Evolutionary conservation across 2,888 invertebrate genomes (phyloP).

Genomic region (Laothoe populi): DNA sequence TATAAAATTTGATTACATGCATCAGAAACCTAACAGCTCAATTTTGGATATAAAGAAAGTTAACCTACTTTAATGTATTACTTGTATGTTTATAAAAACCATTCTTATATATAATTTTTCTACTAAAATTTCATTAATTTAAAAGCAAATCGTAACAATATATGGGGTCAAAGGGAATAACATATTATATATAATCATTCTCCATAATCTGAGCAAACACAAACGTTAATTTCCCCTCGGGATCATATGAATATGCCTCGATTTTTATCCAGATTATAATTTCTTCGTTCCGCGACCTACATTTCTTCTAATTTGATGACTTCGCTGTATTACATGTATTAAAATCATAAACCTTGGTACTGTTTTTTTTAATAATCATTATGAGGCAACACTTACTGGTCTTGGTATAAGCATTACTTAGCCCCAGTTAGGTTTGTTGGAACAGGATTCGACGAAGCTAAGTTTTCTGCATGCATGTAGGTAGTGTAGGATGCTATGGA

Average conservation of each 20-base stretch:
- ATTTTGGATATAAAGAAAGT: too few relatives aligned
- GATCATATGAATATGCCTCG: not conserved
- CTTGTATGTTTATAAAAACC: not conserved
- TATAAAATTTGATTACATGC: too few relatives aligned
- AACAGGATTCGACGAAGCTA: too few relatives aligned
- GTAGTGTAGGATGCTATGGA: too few relatives aligned
- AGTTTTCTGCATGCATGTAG: too few relatives aligned
- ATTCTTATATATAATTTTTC: too few relatives aligned
- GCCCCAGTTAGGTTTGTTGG: too few relatives aligned
- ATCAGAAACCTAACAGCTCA: too few relatives aligned
- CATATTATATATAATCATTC: not conserved
- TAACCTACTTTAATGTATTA: too few relatives aligned
- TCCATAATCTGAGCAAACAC: not conserved
- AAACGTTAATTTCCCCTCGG: not conserved
- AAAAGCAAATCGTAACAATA: not conserved
- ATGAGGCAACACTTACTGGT: too few relatives aligned
- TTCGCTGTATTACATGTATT: not conserved
- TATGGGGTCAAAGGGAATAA: not conserved
- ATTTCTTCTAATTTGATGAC: not conserved
- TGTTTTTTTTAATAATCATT: not conserved
- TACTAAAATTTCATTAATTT: not conserved
- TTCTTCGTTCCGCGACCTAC: not conserved
- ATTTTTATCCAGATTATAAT: constrained; percentile 13
- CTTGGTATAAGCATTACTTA: too few relatives aligned
- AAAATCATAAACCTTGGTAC: not conserved